Evolutionary conservation across 2,797 vertebrate species (phyloP).

Genomic region (Erethizon dorsatum): DNA sequence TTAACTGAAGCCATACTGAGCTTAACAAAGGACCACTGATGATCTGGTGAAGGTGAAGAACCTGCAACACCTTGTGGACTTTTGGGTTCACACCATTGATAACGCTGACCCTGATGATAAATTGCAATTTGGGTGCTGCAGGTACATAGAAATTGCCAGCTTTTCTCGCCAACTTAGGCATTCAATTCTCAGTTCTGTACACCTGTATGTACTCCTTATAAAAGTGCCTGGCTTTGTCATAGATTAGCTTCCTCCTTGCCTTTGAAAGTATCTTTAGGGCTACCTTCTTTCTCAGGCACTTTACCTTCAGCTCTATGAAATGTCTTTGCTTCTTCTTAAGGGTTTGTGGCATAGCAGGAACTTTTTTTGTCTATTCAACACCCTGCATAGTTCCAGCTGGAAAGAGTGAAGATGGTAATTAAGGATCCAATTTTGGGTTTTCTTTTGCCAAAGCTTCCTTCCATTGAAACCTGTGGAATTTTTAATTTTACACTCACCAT

Average conservation of each 20-base stretch:
- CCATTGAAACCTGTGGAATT: neutral
- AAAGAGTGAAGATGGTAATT: neutral
- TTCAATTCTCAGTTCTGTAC: neutral
- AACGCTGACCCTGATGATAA: neutral
- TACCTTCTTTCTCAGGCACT: neutral
- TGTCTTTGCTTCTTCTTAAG: neutral
- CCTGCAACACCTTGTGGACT: neutral
- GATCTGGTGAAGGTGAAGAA: neutral
- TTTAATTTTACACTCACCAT: neutral
- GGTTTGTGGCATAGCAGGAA: neutral
- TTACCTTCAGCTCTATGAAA: neutral
- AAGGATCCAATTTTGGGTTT: constrained; percentile 10
- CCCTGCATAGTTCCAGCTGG: neutral
- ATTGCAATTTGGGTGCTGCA: neutral
- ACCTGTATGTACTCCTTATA: neutral
- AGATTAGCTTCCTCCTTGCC: neutral
- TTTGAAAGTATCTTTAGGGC: neutral
- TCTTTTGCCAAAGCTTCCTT: neutral
- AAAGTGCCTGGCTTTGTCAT: neutral
- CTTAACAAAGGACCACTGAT: neutral
- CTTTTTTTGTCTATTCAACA: neutral
- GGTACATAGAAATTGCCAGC: neutral
- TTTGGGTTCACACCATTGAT: neutral
- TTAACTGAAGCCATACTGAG: neutral
- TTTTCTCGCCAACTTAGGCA: neutral